Conservation (phyloP, 2,888 invertebrate species). For the Agriotes lineatus region DNA sequence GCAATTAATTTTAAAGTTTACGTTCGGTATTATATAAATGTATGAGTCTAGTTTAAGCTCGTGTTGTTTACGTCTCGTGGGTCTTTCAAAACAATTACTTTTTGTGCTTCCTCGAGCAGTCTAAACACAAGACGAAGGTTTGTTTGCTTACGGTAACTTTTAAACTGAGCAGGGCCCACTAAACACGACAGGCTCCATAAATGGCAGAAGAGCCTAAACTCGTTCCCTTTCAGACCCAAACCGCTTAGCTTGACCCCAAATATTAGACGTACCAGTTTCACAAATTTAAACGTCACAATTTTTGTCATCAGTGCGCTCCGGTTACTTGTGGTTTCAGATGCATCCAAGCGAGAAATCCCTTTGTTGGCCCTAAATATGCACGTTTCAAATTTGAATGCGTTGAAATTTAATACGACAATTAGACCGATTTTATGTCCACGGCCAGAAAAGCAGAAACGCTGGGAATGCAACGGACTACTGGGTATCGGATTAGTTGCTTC, state of each 20-base stretch:
- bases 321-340: conserved; percentile 62
- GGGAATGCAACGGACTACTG: conserved; percentile 39
- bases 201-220: conserved; percentile 18
- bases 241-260: conserved; percentile 29
- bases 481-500: conserved; percentile 29
- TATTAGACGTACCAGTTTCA: conserved; percentile 37
- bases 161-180: conserved; percentile 1
- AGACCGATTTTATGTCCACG: conserved; percentile 59
- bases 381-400: conserved; percentile 57
- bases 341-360: conserved; percentile 60
- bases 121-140: conserved; percentile 14
- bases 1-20: no score
- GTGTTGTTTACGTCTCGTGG: not conserved
- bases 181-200: conserved; percentile 10
- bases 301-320: conserved; percentile 58
- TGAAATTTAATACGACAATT: conserved; percentile 62
- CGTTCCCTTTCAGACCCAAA: conserved; percentile 18
- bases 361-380: conserved; percentile 57
- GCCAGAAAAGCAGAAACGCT: conserved; percentile 44
- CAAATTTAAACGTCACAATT: conserved; percentile 54
- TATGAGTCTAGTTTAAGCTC: no score
- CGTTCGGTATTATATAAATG: no score
- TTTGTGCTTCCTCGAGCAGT: conserved; percentile 21
- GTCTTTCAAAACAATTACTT: conserved; percentile 5
- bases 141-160: conserved; percentile 27